A percentile compares a stretch with the other conserved stretches of the same genome.
Evolutionary conservation across 2,113 vertebrate species (phyloP).

Genomic region (Odontesthes bonariensis): DNA sequence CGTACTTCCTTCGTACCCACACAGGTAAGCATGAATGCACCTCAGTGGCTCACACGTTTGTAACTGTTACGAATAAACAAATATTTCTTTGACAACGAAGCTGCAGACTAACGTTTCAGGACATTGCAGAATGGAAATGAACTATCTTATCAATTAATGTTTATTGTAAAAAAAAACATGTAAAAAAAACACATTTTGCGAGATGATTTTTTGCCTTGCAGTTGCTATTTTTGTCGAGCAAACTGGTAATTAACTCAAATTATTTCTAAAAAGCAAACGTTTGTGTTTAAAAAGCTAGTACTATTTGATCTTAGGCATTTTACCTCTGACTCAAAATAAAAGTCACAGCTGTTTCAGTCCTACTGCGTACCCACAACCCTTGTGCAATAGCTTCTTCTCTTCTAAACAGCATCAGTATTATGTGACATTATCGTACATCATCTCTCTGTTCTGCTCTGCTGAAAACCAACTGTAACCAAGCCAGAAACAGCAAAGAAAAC

Average conservation of each 20-base stretch:
- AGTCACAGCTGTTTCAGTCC: too few species aligned
- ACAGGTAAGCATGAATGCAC: conserved; percentile 11
- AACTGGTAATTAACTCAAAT: background rate
- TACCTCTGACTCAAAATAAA: background rate
- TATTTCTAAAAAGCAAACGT: background rate
- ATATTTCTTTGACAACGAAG: background rate
- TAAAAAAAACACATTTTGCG: too few species aligned
- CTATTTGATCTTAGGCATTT: too few species aligned
- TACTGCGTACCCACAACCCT: too few species aligned
- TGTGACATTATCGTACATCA: conserved; percentile 1
- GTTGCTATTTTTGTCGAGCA: background rate
- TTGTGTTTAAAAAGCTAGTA: too few species aligned
- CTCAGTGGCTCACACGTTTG: background rate
- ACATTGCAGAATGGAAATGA: background rate
- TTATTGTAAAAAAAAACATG: background rate
- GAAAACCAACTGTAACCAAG: conserved; percentile 15
- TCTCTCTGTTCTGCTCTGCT: background rate
- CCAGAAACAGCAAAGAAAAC: conserved; percentile 20
- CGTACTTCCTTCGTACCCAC: background rate
- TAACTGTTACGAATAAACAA: too few species aligned
- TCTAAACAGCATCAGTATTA: background rate
- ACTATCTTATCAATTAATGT: background rate
- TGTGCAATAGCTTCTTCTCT: too few species aligned
- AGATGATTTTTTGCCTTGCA: background rate
- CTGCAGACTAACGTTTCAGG: background rate